phyloP scores from a whole-genome alignment of 2,797 vertebrate genomes.

The Sebastes umbrosus region DNA sequence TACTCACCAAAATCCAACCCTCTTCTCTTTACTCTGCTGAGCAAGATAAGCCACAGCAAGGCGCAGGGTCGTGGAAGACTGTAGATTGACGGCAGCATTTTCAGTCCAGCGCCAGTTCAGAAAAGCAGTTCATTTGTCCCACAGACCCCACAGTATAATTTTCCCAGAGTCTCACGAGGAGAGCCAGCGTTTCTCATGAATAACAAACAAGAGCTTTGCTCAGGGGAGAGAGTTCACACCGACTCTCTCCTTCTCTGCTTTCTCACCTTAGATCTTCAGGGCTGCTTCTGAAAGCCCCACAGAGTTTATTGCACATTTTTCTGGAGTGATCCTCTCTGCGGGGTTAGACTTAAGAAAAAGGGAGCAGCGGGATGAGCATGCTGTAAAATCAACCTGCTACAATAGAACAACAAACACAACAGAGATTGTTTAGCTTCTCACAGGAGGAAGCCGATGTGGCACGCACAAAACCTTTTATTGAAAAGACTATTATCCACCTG shows the following conservation, averaged over 20 bases:
- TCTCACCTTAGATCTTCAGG: conserved; percentile 50
- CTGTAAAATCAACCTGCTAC: conserved; percentile 8
- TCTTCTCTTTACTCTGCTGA: conserved; percentile 30
- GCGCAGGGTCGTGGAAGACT: conserved; percentile 30
- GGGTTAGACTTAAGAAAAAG: conserved; percentile 18
- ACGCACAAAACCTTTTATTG: no score
- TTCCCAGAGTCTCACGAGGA: conserved; percentile 50
- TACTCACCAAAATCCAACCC: conserved; percentile 25
- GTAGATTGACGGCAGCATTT: conserved; percentile 38
- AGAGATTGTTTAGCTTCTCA: background rate
- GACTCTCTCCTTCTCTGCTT: conserved; percentile 16
- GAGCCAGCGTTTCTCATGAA: conserved; percentile 59
- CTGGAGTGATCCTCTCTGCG: conserved; percentile 46
- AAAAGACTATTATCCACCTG: no score
- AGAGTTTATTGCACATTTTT: conserved; percentile 64
- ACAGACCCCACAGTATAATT: conserved; percentile 30
- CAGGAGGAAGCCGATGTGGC: conserved; percentile 3
- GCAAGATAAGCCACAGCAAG: conserved; percentile 58
- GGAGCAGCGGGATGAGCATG: background rate
- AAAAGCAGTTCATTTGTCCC: conserved; percentile 42
- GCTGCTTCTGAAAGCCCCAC: conserved; percentile 38
- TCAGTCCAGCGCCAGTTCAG: conserved; percentile 14
- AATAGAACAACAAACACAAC: conserved; percentile 2
- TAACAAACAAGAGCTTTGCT: conserved; percentile 63
- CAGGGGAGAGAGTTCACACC: conserved; percentile 34